phyloP scores from a whole-genome alignment of 2,797 vertebrate genomes.

The Natrix natrix region DNA sequence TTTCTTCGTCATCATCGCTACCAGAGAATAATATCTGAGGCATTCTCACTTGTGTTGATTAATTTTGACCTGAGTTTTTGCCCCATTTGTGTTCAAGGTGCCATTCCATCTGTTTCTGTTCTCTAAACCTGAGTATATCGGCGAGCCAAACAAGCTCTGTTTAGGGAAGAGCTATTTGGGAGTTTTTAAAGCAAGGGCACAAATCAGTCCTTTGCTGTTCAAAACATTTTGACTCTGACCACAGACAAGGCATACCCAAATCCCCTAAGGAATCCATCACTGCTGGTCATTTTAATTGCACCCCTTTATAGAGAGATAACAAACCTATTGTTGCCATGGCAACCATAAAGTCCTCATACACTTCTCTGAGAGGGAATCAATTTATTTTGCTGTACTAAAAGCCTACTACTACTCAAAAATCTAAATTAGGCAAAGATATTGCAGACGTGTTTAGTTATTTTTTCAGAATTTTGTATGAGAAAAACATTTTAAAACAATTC shows the following conservation, averaged over 20 bases:
- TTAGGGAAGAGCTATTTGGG: not conserved
- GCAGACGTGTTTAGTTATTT: not conserved
- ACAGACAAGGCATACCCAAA: not conserved
- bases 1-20: not conserved
- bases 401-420: not conserved
- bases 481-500: not conserved
- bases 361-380: not conserved
- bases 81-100: not conserved
- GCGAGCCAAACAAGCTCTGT: not conserved
- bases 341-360: not conserved
- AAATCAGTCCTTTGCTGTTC: not conserved
- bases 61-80: not conserved
- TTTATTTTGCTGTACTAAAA: not conserved
- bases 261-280: not conserved
- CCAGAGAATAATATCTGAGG: not conserved
- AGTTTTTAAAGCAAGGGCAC: not conserved
- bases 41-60: not conserved
- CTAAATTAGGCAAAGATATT: not conserved
- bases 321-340: not conserved
- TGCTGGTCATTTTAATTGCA: not conserved
- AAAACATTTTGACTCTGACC: not conserved
- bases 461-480: not conserved
- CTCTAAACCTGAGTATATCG: not conserved
- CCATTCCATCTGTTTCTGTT: not conserved
- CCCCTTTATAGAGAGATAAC: not conserved